Evolutionary conservation across 2,888 invertebrate genomes (phyloP).

Genomic region (Acrobasis suavella): DNA sequence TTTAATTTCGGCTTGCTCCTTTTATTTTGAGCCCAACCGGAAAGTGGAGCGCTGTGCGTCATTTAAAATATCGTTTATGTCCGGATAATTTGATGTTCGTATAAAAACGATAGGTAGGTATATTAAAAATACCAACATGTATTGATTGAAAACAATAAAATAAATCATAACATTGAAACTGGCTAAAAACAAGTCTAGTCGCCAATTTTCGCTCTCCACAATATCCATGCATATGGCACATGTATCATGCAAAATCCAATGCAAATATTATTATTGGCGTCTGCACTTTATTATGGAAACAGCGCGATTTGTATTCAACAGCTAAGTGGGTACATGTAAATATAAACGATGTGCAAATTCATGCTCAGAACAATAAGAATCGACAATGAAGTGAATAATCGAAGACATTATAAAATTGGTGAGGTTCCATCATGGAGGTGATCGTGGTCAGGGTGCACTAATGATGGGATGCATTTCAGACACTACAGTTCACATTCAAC

Average conservation of each 20-base stretch:
- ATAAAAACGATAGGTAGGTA: too few relatives aligned
- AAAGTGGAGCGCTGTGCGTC: not conserved
- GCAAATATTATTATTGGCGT: constrained; percentile 12
- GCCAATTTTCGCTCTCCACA: constrained; percentile 1
- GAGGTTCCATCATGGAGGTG: constrained; percentile 1
- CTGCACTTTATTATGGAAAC: constrained; percentile 15
- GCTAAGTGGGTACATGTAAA: not conserved
- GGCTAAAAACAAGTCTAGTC: not conserved
- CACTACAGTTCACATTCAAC: constrained; percentile 78
- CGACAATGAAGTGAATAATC: not conserved
- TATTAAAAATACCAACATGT: too few relatives aligned
- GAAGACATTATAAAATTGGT: constrained; percentile 1
- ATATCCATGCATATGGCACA: constrained; percentile 16
- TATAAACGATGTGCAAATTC: constrained; percentile 14
- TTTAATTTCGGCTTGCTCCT: not conserved
- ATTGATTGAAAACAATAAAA: too few relatives aligned
- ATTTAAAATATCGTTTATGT: not conserved
- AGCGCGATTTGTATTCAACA: constrained; percentile 21
- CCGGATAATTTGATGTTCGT: too few relatives aligned
- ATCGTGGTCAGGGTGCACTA: constrained; percentile 48
- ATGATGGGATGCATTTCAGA: constrained; percentile 58
- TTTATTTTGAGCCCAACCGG: not conserved
- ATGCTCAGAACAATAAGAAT: constrained; percentile 21
- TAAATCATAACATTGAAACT: constrained; percentile 1
- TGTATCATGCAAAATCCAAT: constrained; percentile 21